These are phyloP conservation scores for Chauna torquata DNA, from an alignment of 2,113 vertebrate genomes.

Conservation along the genomic window DNA sequence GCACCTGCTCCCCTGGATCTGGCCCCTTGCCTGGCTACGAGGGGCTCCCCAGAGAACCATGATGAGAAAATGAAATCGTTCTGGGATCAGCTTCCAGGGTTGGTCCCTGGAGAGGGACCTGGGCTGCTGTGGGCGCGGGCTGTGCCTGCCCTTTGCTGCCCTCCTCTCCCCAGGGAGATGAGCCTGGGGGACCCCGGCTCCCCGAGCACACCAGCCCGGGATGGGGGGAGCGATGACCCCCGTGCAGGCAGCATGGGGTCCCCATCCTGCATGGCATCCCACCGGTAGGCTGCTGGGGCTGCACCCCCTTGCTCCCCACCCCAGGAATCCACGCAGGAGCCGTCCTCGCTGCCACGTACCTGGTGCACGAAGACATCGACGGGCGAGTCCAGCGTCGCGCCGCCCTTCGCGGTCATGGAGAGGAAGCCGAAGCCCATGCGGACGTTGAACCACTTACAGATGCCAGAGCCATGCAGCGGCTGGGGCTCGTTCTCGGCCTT, in stretches of 20 bases:
- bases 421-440: slow-evolving; percentile 99
- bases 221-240: neutral
- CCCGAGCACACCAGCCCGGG: neutral
- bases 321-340: rapidly evolving
- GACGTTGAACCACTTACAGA: slow-evolving; percentile 99
- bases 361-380: slow-evolving; percentile 99
- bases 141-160: neutral
- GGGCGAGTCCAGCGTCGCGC: slow-evolving; percentile 86
- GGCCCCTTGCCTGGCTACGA: neutral
- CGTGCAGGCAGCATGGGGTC: rapidly evolving
- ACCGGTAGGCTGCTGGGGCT: rapidly evolving
- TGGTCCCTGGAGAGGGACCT: neutral
- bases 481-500: slow-evolving; percentile 76
- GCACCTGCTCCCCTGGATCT: neutral
- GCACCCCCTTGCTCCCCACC: neutral
- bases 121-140: neutral
- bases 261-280: neutral
- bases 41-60: neutral
- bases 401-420: slow-evolving; percentile 93
- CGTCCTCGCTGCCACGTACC: slow-evolving; percentile 72
- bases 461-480: slow-evolving; percentile 84
- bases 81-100: neutral
- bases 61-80: neutral
- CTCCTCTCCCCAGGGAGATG: neutral
- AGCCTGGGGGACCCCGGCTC: neutral